phyloP scores from a whole-genome alignment of 1,140 invertebrate species.

The Neotoxoptera formosana region DNA sequence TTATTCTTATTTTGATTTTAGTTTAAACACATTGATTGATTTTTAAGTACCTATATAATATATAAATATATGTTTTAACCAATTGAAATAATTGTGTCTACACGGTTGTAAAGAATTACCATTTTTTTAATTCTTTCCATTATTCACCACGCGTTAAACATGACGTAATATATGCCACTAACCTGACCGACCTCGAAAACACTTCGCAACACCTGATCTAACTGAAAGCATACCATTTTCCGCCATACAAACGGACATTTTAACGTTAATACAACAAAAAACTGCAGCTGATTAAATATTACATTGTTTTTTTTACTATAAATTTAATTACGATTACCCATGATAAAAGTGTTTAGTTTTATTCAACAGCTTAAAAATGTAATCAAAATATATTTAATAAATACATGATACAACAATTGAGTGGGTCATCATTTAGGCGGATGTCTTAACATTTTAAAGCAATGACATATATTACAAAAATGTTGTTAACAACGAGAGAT shows the following conservation, averaged over 20 bases:
- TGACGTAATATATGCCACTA: constrained; percentile 49
- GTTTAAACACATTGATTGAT: neutral
- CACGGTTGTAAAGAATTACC: constrained; percentile 24
- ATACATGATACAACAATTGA: neutral
- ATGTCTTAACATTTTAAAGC: neutral
- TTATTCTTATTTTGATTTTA: neutral
- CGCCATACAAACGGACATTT: neutral
- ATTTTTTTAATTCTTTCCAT: constrained; percentile 21
- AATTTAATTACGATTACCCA: neutral
- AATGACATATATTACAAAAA: neutral
- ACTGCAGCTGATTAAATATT: constrained; percentile 38
- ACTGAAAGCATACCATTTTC: constrained; percentile 41
- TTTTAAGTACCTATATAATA: constrained; percentile 2
- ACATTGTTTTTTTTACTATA: neutral
- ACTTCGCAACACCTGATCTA: constrained; percentile 54
- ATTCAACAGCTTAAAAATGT: neutral
- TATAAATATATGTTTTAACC: neutral
- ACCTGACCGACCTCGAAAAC: constrained; percentile 46
- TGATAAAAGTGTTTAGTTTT: neutral
- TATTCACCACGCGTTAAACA: constrained; percentile 38
- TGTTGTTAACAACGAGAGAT: neutral
- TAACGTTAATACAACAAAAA: constrained; percentile 21
- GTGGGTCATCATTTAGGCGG: neutral
- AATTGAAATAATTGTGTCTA: constrained; percentile 29
- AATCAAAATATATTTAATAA: neutral